Base-by-base conservation (phyloP, 2,113 vertebrate genomes). In the Tapirus terrestris region DNA sequence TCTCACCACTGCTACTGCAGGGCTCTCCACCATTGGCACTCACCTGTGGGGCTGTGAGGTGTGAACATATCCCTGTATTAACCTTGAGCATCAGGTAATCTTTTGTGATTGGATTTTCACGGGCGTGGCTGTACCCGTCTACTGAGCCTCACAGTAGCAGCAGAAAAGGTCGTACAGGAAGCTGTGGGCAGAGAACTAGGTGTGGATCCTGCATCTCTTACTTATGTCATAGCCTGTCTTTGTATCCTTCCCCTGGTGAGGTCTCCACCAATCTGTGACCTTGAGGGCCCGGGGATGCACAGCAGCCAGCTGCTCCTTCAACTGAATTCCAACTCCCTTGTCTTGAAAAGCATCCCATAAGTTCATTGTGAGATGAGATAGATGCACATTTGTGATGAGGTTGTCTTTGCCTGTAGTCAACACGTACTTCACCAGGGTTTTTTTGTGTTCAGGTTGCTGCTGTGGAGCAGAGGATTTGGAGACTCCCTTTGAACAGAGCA, bases 401-500 rank as follows among this genome's bases (percentile, higher is more conserved):
- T 65, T n/a, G 25, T 45, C 43, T 56, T 5, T 85, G 9, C 1
- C 12, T 17, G 0, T 13, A 25, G 63, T 61, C 31, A 18, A 5
- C 36, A 23, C 17, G 12, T 36, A 10, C 18, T 45, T 96, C 18
- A 96, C 58, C 67, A 25, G 36, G 23, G 17, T 92, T 75, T 88
- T 48, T 82, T 75, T 96, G 77, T 17, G 10, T 83, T 51, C 75
- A 94, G 88, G 96, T 87, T 87, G 67, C 76, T 94, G 88, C 67
- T 73, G 75, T 76, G 60, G 88, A 82, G 29, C 75, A 68, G 75
- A 82, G 27, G 43, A 36, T 31, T 8, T 6, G 21, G 81, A 75
- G 25, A 7, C 45, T 20, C 13, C 13, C 33, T 17, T 5, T 31
- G 36, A 87, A 60, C 67, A 48, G 48, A 39, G 17, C 5, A 0